Conservation (phyloP, 2,888 invertebrate species). For the Chalcis sispes region DNA sequence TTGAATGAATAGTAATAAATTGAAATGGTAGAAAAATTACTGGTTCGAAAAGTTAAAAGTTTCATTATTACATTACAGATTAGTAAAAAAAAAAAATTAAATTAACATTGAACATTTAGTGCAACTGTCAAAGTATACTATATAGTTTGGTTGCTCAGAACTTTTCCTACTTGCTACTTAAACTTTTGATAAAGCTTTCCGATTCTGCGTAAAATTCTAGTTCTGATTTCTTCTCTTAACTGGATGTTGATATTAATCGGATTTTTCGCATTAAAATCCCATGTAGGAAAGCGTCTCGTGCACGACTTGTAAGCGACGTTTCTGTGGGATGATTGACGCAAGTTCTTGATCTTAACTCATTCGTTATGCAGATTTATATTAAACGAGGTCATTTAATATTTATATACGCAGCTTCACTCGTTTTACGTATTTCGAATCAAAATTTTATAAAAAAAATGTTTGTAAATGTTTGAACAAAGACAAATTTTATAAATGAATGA, state of each 20-base stretch:
- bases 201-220: conserved; percentile 17
- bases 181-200: conserved; percentile 21
- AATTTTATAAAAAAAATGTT: background rate
- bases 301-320: conserved; percentile 32
- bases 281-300: conserved; percentile 21
- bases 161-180: conserved; percentile 26
- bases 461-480: too few relatives aligned
- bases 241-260: conserved; percentile 1
- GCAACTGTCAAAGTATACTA: background rate
- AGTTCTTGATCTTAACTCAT: conserved; percentile 17
- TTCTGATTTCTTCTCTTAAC: background rate
- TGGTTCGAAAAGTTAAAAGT: too few relatives aligned
- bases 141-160: conserved; percentile 1
- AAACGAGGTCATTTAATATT: background rate
- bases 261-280: conserved; percentile 39
- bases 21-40: too few relatives aligned
- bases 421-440: too few relatives aligned
- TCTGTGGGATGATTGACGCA: conserved; percentile 32
- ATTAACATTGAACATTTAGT: background rate
- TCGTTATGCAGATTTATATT: background rate
- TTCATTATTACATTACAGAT: too few relatives aligned
- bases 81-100: too few relatives aligned
- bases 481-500: too few relatives aligned
- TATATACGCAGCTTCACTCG: too few relatives aligned
- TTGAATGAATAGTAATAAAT: too few relatives aligned